phyloP scores from a whole-genome alignment of 2,113 vertebrate species.

The Atlantisia rogersi region DNA sequence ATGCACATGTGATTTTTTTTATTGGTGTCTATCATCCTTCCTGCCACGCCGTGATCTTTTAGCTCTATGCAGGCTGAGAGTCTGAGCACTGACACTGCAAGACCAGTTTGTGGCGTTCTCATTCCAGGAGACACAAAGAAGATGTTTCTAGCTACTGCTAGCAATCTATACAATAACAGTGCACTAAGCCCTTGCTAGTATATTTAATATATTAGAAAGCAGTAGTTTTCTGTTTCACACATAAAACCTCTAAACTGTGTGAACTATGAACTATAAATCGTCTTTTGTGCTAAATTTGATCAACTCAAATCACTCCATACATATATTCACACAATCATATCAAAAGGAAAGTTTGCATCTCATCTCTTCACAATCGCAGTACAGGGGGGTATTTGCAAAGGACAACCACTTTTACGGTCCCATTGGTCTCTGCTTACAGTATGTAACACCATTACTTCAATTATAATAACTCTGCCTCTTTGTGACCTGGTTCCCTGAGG shows the following conservation, averaged over 20 bases:
- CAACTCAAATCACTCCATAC: background rate
- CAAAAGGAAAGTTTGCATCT: background rate
- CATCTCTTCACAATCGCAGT: background rate
- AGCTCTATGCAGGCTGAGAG: background rate
- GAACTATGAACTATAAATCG: background rate
- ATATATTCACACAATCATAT: background rate
- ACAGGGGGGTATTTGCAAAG: background rate
- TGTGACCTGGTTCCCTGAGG: conserved; percentile 11
- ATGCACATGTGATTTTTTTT: background rate
- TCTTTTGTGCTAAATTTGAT: background rate
- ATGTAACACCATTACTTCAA: background rate
- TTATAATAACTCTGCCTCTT: conserved; percentile 31
- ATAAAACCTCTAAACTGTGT: background rate
- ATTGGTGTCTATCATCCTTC: background rate
- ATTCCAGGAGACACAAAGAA: conserved; percentile 16
- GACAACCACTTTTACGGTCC: background rate
- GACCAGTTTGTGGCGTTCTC: background rate
- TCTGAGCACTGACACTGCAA: background rate
- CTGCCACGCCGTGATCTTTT: background rate
- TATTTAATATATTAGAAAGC: conserved; percentile 3
- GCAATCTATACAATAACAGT: background rate
- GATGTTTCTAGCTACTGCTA: conserved; percentile 13
- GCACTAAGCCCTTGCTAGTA: background rate
- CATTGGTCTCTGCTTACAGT: background rate
- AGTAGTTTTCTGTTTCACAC: conserved; percentile 24